phyloP scores from a whole-genome alignment of 2,888 invertebrate species.

The Augochlorella aurata region DNA sequence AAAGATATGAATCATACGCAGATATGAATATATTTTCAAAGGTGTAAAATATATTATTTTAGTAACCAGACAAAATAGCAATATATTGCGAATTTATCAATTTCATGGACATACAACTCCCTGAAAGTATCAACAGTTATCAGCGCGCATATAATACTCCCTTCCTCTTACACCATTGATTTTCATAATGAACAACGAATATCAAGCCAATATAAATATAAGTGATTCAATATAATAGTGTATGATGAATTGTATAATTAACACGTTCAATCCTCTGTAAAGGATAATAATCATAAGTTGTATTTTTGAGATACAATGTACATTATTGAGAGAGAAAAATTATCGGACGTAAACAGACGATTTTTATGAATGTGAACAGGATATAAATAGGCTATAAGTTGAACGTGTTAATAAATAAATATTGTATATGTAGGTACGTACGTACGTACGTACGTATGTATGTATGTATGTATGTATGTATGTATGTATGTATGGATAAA shows the following conservation, averaged over 20 bases:
- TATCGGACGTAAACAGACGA: neutral
- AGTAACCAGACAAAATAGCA: constrained; percentile 54
- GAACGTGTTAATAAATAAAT: constrained; percentile 11
- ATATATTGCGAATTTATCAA: constrained; percentile 54
- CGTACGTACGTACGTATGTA: too few relatives aligned
- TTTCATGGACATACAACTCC: constrained; percentile 58
- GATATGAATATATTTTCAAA: constrained; percentile 72
- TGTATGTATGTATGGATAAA: constrained; percentile 17
- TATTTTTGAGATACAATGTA: constrained; percentile 8
- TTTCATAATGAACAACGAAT: constrained; percentile 58
- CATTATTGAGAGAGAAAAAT: neutral
- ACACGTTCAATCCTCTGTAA: constrained; percentile 17
- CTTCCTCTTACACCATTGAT: constrained; percentile 80
- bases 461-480: constrained; percentile 22
- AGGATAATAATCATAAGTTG: neutral
- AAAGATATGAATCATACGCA: constrained; percentile 67
- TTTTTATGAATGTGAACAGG: neutral
- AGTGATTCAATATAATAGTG: constrained; percentile 39
- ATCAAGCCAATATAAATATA: constrained; percentile 66
- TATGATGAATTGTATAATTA: constrained; percentile 15
- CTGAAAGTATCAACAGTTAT: constrained; percentile 67
- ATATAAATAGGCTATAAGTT: neutral
- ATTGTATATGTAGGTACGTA: constrained; percentile 25
- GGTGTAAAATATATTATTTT: constrained; percentile 75
- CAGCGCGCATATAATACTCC: constrained; percentile 53